These are phyloP conservation scores for Crax fasciolata DNA, from an alignment of 2,797 vertebrate species.

Conservation along the genomic window DNA sequence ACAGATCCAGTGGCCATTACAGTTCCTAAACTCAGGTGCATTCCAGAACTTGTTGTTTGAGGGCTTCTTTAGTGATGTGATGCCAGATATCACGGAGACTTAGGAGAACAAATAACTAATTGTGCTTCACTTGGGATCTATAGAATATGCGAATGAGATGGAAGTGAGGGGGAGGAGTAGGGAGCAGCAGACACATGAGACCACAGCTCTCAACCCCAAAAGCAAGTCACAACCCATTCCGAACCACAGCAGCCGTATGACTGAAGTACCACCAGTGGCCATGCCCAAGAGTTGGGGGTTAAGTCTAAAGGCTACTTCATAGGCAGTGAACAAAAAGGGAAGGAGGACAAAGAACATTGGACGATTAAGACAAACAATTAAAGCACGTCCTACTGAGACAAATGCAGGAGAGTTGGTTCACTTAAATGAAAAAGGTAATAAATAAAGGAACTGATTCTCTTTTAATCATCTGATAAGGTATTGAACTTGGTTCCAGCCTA, in stretches of 20 bases:
- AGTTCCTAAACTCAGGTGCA: background rate
- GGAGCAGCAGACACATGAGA: background rate
- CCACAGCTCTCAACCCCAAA: background rate
- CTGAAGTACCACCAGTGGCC: background rate
- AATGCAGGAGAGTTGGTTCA: background rate
- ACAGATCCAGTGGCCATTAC: background rate
- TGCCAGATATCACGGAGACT: background rate
- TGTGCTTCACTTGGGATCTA: background rate
- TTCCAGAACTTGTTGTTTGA: background rate
- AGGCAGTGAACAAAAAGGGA: background rate
- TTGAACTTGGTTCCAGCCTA: background rate
- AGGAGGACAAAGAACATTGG: background rate
- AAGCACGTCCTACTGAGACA: background rate
- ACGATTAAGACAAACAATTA: background rate
- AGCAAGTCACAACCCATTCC: conserved; percentile 17
- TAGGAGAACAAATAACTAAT: conserved; percentile 4
- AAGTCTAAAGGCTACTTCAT: conserved; percentile 12
- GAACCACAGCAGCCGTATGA: background rate
- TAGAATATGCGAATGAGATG: background rate
- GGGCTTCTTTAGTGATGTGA: background rate
- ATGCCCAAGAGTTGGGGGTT: background rate
- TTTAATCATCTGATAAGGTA: background rate
- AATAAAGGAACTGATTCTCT: background rate
- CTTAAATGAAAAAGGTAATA: background rate
- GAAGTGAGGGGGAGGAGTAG: background rate